phyloP scores from a whole-genome alignment of 2,888 invertebrate species.

The Nymphalis c-album region DNA sequence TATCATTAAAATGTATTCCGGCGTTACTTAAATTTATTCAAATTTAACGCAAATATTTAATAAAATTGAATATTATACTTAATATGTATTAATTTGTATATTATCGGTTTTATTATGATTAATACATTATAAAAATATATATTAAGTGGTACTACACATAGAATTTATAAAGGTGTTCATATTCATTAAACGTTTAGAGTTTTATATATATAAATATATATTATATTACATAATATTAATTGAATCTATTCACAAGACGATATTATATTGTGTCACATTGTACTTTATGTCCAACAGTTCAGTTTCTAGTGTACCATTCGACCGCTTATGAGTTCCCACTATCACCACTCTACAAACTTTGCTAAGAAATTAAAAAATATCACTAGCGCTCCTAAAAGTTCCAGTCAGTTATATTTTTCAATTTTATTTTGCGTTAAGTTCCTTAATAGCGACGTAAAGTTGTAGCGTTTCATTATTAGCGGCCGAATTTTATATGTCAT shows the following conservation, averaged over 20 bases:
- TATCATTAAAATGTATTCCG: background rate
- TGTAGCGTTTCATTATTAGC: too few species aligned
- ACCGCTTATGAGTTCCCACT: too few species aligned
- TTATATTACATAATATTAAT: background rate
- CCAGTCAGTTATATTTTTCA: background rate
- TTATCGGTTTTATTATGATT: background rate
- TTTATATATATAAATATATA: background rate
- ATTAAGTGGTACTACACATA: background rate
- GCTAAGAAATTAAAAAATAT: conserved; percentile 7
- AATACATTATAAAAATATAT: conserved; percentile 1
- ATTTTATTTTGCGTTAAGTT: background rate
- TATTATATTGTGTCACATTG: background rate
- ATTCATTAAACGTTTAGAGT: conserved; percentile 1
- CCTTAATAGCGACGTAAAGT: background rate
- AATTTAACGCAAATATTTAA: background rate
- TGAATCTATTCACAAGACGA: background rate
- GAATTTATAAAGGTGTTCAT: background rate
- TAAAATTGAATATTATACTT: conserved; percentile 2
- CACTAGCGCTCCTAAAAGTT: background rate
- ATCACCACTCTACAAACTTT: background rate
- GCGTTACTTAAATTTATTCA: background rate
- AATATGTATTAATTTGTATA: background rate
- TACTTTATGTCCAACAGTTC: background rate
- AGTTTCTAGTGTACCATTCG: background rate
- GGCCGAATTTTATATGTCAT: too few species aligned